Evolutionary conservation across 2,113 vertebrate species (phyloP).

Genomic region (Cebidichthys violaceus): DNA sequence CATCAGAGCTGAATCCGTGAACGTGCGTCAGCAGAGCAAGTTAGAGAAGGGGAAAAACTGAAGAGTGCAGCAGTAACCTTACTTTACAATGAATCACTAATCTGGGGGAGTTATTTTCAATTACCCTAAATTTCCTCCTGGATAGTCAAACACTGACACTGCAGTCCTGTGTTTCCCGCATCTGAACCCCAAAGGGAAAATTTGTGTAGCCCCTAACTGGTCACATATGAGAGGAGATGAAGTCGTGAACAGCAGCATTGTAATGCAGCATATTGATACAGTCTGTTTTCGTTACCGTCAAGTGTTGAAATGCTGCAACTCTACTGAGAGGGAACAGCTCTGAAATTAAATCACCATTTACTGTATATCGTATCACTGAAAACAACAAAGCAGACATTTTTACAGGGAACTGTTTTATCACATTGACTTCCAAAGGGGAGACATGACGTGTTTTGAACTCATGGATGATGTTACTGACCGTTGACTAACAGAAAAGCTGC

Average conservation of each 20-base stretch:
- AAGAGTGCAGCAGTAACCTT: slow-evolving; percentile 30
- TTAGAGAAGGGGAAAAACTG: slow-evolving; percentile 41
- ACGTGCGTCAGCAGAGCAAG: slow-evolving; percentile 50
- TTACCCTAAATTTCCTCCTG: slow-evolving; percentile 54
- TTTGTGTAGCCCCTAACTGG: slow-evolving; percentile 12
- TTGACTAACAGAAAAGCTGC: neutral
- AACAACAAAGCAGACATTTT: neutral
- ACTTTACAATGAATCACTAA: slow-evolving; percentile 60
- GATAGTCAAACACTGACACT: slow-evolving; percentile 30
- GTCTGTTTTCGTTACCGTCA: neutral
- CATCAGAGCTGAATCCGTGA: slow-evolving; percentile 11
- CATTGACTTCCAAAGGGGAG: neutral
- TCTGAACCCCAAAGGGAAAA: slow-evolving; percentile 32
- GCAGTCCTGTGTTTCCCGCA: slow-evolving; percentile 25
- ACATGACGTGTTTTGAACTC: neutral
- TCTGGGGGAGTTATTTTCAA: slow-evolving; percentile 36
- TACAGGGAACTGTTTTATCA: neutral
- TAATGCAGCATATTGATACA: slow-evolving; percentile 5
- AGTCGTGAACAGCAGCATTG: slow-evolving; percentile 8
- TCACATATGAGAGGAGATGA: slow-evolving; percentile 19
- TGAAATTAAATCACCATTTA: neutral
- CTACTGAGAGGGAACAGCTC: neutral
- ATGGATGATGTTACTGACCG: neutral
- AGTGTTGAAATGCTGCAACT: neutral
- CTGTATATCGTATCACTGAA: neutral